Evolutionary conservation across 2,113 vertebrate species (phyloP), one percentile per base, ranked within the genome.

Genomic region (Phrynosoma blainvillii): DNA sequence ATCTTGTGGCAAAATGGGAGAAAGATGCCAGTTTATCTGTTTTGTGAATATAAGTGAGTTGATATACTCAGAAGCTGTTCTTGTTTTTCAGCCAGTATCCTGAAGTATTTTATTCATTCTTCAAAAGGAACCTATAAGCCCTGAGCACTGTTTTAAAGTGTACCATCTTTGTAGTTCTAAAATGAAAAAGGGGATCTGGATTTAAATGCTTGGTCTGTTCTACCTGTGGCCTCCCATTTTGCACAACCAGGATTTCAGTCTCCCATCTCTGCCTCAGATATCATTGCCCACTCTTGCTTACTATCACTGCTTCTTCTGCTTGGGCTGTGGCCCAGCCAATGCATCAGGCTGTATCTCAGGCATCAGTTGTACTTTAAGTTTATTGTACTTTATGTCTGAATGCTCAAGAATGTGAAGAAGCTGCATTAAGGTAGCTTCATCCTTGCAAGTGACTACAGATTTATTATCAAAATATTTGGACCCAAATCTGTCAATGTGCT

Each of bases 1-100:
- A 86, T 68, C 84, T 86, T 54, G 75, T 79, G 81, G 74, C 40
- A 59, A 82, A n/a, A 25, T 74, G 47, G 3, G 68, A 20, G 59
- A 87, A 21, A 25, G 27, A 54, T n/a, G 27, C 56, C 78, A 79
- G 8, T 65, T 76, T 70, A 65, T 27, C 56, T 77, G 27, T 74
- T 59, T 82, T 65, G 30, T 36, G 59, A 87, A 42, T n/a, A 5
- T 47, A 47, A 47, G 47, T 30, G 70, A 27, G n/a, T 18, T 84
- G 47, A 18, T 74, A 54, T 25, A 2, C 36, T 73, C 18, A n/a
- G 30, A n/a, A 23, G 36, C 71, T 82, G 13, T 82, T 87, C 59
- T 66, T 75, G 27, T 75, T 36, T 10, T 65, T 30, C 65, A 27
- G 16, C 32, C 27, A 74, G n/a, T 59, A 75, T 25, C 25, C 54